Evolutionary conservation across 2,797 vertebrate species (phyloP), one percentile per base, ranked within the genome.

Genomic region (Delichon dasypus): DNA sequence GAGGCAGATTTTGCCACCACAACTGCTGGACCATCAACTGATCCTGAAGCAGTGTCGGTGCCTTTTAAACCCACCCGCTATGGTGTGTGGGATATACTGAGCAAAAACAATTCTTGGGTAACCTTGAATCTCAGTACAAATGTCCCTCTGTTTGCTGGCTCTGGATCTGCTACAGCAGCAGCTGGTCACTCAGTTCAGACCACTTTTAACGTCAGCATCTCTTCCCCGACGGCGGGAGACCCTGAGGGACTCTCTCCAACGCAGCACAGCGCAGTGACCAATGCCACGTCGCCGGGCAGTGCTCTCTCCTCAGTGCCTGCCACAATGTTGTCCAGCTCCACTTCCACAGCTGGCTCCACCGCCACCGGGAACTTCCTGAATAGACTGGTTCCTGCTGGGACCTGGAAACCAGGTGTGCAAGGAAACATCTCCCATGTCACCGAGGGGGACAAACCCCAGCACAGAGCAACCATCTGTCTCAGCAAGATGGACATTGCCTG

Each of bases 401-500:
- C 99, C 79, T 97, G 98, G 95, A 98, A 98, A 90, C 98, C 98
- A 5, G 98, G 96, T 22, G 97, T 96, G 6, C 94, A 97, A 23
- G 97, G 97, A 58, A 99, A 99, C 95, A 98, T 98, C 93, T 99
- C 99, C 21, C 98, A 98, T 11, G 98, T 98, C 91, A 98, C 99
- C 2, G 97, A 98, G 58, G 97, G 97, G 12, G 97, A 98, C 95
- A 95, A 98, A 38, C 97, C 98, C 7, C 97, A 98, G 23, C 98
- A 98, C 86, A 98, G 98, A 94, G 96, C 97, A 89, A 98, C 98
- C 93, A 98, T 99, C 98, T 99, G 99, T 94, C 97, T 99, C 94
- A 98, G 98, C 98, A 99, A 98, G 98, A 98, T 99, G 98, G 99
- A 99, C 97, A 98, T 99, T 54, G 98, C 98, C 96, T 99, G 99